Percentiles rank a stretch among this genome's conserved stretches.
Evolutionary conservation across 2,888 invertebrate genomes (phyloP).

Genomic region (Dasypogon diadema): DNA sequence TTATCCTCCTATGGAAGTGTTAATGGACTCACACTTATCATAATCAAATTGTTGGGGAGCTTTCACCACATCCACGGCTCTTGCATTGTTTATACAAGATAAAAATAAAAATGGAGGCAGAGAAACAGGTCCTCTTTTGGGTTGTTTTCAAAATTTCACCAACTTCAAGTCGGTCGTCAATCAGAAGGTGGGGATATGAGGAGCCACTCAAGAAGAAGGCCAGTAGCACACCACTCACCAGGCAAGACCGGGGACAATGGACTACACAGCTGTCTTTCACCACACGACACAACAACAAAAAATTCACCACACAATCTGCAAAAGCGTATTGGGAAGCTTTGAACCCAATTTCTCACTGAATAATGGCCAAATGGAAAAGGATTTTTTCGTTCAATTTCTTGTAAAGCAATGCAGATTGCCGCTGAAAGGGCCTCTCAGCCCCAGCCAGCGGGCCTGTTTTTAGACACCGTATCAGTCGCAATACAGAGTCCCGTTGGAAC

Average conservation of each 20-base stretch:
- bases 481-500: too few relatives aligned
- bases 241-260: constrained; percentile 35
- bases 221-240: too few relatives aligned
- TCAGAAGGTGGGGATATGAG: constrained; percentile 1
- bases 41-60: neutral
- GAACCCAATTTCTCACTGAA: constrained; percentile 13
- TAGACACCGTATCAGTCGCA: too few relatives aligned
- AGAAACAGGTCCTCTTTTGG: neutral
- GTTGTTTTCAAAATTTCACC: constrained; percentile 15
- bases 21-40: constrained; percentile 39
- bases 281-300: constrained; percentile 36
- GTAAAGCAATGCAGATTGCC: constrained; percentile 3
- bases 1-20: constrained; percentile 31
- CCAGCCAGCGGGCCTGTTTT: neutral
- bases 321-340: constrained; percentile 43
- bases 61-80: constrained; percentile 2
- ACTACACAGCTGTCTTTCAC: constrained; percentile 31
- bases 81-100: constrained; percentile 29
- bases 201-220: neutral
- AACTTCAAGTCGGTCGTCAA: constrained; percentile 7
- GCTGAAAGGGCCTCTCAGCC: neutral
- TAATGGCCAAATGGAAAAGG: constrained; percentile 22
- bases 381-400: neutral
- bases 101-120: neutral
- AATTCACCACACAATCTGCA: constrained; percentile 43